Base-by-base conservation (phyloP, 2,113 vertebrate species). In the Psilopsiagon aurifrons region DNA sequence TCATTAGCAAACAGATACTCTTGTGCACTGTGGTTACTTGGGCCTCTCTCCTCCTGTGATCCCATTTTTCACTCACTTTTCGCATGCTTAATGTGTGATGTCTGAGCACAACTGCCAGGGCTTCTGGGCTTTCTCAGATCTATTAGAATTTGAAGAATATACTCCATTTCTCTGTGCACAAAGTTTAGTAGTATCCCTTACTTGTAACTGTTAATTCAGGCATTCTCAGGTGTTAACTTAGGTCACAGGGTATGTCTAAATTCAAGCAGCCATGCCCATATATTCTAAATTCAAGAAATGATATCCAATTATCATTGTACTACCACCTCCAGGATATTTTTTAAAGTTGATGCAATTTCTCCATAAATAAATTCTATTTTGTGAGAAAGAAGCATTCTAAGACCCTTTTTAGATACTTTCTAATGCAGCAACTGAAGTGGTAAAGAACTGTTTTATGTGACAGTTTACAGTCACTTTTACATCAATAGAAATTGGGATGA, bases 1-100 rank as follows among this genome's bases (percentile, higher is more conserved):
- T 93, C 88, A 81, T 93, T 78, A 90, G 90, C 92, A 95, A 96
- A 96, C 89, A 97, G 87, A 24, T 87, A 84, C 59, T 85, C 82
- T 8, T 43, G 57, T 78, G 60, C 69, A 60, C 94, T 39, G 73
- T 67, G 49, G 55, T 94, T 81, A 46, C 83, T 84, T 79, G 66
- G 43, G 77, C 54, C 89, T 77, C 82, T 77, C 63, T 95, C 62
- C 11, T 84, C 35, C 68, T n/a, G 17, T 35, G 64, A 59, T 46
- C n/a, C n/a, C 0, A 0, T 39, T 91, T 81, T 75, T 19, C 81
- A 71, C 35, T 84, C 44, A 2, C 64, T 75, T 35, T 46, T 87
- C 69, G 52, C 77, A 64, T 59, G 35, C 37, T 70, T 37, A 6
- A 41, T 35, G 27, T 63, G 67, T 77, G 63, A 66, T 74, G 71